phyloP scores from a whole-genome alignment of 2,888 invertebrate genomes.

The Lasioglossum leucozonium region DNA sequence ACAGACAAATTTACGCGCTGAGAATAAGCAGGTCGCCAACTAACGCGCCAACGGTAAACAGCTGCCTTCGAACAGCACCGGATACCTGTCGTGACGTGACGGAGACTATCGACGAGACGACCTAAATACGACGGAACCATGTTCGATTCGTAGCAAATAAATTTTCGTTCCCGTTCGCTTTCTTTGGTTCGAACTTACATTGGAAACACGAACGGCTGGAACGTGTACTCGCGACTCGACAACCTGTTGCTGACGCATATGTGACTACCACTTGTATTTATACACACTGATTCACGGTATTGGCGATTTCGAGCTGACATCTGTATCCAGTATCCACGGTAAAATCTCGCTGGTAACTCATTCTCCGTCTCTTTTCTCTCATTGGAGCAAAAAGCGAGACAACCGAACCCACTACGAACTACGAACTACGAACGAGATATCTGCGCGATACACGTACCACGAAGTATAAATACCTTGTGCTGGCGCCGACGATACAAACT shows the following conservation, averaged over 20 bases:
- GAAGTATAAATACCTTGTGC: background rate
- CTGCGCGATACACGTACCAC: background rate
- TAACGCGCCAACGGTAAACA: slow-evolving; percentile 31
- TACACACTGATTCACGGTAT: slow-evolving; percentile 38
- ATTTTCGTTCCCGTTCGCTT: slow-evolving; percentile 5
- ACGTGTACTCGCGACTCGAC: slow-evolving; percentile 44
- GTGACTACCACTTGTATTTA: slow-evolving; percentile 31
- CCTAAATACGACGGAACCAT: slow-evolving; percentile 26
- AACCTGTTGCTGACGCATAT: slow-evolving; percentile 70
- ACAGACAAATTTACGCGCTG: slow-evolving; percentile 16
- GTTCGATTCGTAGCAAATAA: slow-evolving; percentile 10
- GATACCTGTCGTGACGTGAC: slow-evolving; percentile 26
- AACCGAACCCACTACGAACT: background rate
- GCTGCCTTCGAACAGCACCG: slow-evolving; percentile 45
- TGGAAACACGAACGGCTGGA: slow-evolving; percentile 41
- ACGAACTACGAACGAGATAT: background rate
- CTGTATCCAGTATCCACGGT: slow-evolving; percentile 61
- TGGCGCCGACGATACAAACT: background rate
- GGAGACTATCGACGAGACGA: slow-evolving; percentile 21
- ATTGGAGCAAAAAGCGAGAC: background rate
- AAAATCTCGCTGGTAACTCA: slow-evolving; percentile 21
- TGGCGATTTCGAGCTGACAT: slow-evolving; percentile 61
- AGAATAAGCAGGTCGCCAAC: background rate
- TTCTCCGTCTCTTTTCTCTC: background rate
- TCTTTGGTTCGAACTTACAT: slow-evolving; percentile 25